Evolutionary conservation across 2,113 vertebrate species (phyloP), one percentile per base, ranked within the genome.

Genomic region (Peromyscus polionotus): DNA sequence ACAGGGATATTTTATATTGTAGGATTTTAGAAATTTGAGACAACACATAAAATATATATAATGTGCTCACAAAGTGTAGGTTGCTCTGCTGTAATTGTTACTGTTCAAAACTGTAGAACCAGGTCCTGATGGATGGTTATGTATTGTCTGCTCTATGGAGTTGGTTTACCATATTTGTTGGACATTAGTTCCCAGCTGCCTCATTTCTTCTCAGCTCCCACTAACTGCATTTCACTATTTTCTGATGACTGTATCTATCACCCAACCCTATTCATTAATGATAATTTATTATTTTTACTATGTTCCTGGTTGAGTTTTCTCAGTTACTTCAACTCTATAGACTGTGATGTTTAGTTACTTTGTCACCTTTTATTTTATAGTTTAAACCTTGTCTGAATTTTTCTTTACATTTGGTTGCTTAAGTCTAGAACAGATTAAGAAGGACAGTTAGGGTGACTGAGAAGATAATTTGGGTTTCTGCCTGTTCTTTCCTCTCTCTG

Each of bases 341-440:
- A 17, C 59, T 95, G 88, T 94, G 54, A 70, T 88, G 92, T 94
- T 76, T 5, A 61, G 39, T 91, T 22, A 84, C 36, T 95, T 17
- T 13, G 24, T 91, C 8, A 54, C 54, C 51, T 91, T 92, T 88
- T 59, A 33, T 4, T 16, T 10, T 91, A 54, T 6, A 90, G 31
- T 94, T 87, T 84, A 90, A 90, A 19, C 12, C 13, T 88, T 94
- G 81, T 83, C 45, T 28, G 36, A 80, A 89, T 93, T 72, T 7
- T 95, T 42, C 76, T 96, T 51, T 89, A 36, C 24, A 51, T 80
- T 89, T 89, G 72, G 28, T 81, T 95, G 42, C 7, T 93, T 90
- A 90, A 59, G 10, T 59, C 72, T 68, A 89, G 59, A 59, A n/a
- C 7, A 54, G 24, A 45, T 80, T 90, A 11, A 79, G 75, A 94